Percentiles rank a stretch among this genome's conserved stretches.
phyloP scores from a whole-genome alignment of 1,140 invertebrate species.

The Octopus bimaculoides region DNA sequence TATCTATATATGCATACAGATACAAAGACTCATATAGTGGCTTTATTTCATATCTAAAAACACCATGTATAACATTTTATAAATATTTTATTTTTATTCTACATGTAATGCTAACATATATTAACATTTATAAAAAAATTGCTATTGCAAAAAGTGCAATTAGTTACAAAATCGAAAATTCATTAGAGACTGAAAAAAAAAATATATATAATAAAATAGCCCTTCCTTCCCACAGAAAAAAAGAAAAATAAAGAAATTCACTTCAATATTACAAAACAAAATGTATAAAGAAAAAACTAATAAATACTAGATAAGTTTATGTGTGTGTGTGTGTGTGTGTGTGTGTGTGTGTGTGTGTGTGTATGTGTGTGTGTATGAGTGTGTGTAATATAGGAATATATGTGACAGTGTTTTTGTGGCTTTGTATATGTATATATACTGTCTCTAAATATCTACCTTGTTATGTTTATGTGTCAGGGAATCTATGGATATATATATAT shows the following conservation, averaged over 20 bases:
- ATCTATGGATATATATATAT: not conserved
- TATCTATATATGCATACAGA: conserved; percentile 21
- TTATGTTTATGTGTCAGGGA: not conserved
- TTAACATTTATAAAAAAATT: not conserved
- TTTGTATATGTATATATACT: not conserved
- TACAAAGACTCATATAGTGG: conserved; percentile 16
- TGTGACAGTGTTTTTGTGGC: not conserved
- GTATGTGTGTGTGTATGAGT: not conserved
- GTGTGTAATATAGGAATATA: not conserved
- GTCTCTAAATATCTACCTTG: not conserved
- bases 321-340: not conserved
- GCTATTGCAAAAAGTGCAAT: not conserved
- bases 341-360: not conserved
- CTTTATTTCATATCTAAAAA: too few relatives aligned
- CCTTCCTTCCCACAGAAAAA: too few relatives aligned
- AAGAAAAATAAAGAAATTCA: too few relatives aligned
- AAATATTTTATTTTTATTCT: not conserved
- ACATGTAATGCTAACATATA: not conserved
- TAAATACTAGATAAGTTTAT: not conserved
- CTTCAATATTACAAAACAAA: too few relatives aligned
- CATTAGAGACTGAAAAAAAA: not conserved
- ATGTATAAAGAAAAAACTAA: too few relatives aligned
- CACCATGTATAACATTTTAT: not conserved
- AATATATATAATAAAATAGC: not conserved
- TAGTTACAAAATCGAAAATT: not conserved